Base-by-base conservation (phyloP, 2,888 invertebrate species). In the Drosophila atripex region DNA sequence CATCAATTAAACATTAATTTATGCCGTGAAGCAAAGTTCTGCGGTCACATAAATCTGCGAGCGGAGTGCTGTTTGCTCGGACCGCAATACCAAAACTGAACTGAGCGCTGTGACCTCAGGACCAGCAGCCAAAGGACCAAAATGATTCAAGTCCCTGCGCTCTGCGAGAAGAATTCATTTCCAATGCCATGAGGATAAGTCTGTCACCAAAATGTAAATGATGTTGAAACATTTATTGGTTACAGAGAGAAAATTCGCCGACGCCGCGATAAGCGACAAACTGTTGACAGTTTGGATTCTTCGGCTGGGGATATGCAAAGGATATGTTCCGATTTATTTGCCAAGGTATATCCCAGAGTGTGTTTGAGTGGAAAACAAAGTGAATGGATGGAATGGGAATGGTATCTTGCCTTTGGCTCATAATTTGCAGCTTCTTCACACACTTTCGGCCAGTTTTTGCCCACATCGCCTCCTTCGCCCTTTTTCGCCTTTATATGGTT, bases 1-100 rank as follows among this genome's bases (percentile, higher is more conserved):
- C 78, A 78, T 73, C 80, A 84, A 84, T 86, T 80, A 72, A 63
- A 63, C 76, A 76, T 84, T 82, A 80, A 86, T 82, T 82, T 82
- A 82, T 86, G 85, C 87, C 23, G 52, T 53, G 71, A 64, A 60
- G 71, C 73, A 75, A 78, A 84, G 57, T 86, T 84, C 66, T 84
- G 80, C 76, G 80, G 86, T 84, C 80, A 71, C 71, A 86, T 86
- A 83, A 80, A 83, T 83, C 64, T 79, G 65, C 69, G 69, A 85
- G 77, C 41, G 68, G 64, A 85, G 77, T 49, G 71, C 52, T 78
- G 60, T 56, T 38, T 49, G 76, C 74, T 59, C 73, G 65, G 49
- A 73, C 50, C 70, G 59, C 69, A 80, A 53, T 39, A 18, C 21
- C 60, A 18, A 39, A 39, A 49, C 58, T 30, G 28, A 46, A 46